Evolutionary conservation across 1,140 invertebrate genomes (phyloP).

Genomic region (Pseudomyrmex concolor): DNA sequence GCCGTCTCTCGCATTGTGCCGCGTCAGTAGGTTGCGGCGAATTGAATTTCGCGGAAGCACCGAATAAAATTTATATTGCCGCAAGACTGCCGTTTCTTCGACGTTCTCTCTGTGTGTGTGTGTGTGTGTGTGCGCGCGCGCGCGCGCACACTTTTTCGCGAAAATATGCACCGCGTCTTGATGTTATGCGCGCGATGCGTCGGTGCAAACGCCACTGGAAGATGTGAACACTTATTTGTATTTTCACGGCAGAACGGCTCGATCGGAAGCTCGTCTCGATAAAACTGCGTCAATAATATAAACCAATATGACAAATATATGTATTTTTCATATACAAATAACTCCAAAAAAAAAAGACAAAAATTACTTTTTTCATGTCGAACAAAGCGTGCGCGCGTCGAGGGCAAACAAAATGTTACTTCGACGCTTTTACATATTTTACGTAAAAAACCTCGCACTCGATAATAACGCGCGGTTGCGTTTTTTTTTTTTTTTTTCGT

Average conservation of each 20-base stretch:
- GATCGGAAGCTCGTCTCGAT: not conserved
- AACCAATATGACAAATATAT: not conserved
- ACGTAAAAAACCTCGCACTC: not conserved
- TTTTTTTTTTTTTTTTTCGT: constrained; percentile 1
- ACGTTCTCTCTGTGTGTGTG: not conserved
- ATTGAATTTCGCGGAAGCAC: constrained; percentile 37
- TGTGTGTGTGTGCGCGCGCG: not conserved
- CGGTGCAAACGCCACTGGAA: constrained; percentile 19
- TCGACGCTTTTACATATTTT: too few relatives aligned
- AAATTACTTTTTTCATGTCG: not conserved
- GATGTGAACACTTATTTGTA: constrained; percentile 33
- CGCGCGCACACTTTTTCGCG: too few relatives aligned
- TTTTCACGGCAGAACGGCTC: constrained; percentile 15
- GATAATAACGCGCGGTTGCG: constrained; percentile 41
- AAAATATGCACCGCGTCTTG: not conserved
- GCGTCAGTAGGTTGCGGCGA: not conserved
- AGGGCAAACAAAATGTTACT: too few relatives aligned
- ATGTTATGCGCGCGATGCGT: constrained; percentile 19
- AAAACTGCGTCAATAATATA: not conserved
- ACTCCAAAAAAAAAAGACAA: not conserved
- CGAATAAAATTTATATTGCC: constrained; percentile 39
- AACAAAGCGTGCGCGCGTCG: too few relatives aligned
- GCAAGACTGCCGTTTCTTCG: not conserved
- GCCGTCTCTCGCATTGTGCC: not conserved
- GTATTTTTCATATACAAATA: not conserved